Evolutionary conservation across 2,797 vertebrate species (phyloP).

Genomic region (Danionella dracula): DNA sequence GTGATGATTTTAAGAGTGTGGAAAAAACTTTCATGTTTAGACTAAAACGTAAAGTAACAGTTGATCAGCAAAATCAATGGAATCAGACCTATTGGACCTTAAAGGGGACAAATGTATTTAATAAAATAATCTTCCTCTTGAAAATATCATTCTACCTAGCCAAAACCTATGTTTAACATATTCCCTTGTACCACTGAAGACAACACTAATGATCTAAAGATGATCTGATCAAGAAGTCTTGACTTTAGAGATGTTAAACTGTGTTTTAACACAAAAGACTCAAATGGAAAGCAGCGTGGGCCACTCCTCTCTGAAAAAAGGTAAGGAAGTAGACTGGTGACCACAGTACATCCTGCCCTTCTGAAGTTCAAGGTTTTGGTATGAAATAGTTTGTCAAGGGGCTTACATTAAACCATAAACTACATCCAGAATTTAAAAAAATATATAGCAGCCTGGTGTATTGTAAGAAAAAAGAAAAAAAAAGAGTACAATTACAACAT

Average conservation of each 20-base stretch:
- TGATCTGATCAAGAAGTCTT: too few species aligned
- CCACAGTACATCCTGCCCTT: slow-evolving; percentile 37
- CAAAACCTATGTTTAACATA: background rate
- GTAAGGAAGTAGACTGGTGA: slow-evolving; percentile 32
- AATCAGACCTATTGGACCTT: too few species aligned
- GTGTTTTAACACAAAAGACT: background rate
- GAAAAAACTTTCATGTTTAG: too few species aligned
- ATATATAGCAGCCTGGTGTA: background rate
- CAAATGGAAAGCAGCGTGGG: slow-evolving; percentile 28
- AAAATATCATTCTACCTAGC: too few species aligned
- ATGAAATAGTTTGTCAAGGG: background rate
- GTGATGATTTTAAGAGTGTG: too few species aligned
- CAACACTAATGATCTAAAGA: too few species aligned
- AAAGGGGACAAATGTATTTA: too few species aligned
- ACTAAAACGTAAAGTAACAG: too few species aligned
- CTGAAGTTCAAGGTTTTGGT: slow-evolving; percentile 5
- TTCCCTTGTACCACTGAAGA: too few species aligned
- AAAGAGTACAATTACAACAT: too few species aligned
- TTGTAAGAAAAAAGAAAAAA: background rate
- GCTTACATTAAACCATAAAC: background rate
- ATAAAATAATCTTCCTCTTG: too few species aligned
- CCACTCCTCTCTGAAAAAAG: slow-evolving; percentile 23
- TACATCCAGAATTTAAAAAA: background rate
- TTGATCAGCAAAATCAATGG: too few species aligned
- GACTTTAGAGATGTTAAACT: background rate